These are phyloP conservation scores for Malurus cyaneus DNA, from an alignment of 2,113 vertebrate genomes.

Conservation along the genomic window DNA sequence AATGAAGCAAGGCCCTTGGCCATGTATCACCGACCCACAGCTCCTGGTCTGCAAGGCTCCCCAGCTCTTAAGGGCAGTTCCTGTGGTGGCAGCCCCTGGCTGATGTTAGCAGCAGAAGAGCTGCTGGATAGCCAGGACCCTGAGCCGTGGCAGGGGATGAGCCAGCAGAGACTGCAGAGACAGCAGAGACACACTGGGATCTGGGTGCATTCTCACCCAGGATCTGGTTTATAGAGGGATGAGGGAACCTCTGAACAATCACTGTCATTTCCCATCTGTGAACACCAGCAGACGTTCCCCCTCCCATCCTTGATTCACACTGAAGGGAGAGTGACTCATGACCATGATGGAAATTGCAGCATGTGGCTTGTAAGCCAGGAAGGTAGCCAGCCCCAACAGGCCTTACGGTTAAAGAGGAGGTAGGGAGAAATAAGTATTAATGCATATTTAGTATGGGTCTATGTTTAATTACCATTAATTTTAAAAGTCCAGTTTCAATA, in stretches of 20 bases:
- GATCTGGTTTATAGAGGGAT: background rate
- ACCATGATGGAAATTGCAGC: background rate
- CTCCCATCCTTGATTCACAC: background rate
- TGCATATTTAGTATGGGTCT: constrained; percentile 29
- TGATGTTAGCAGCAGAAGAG: background rate
- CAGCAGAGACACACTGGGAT: background rate
- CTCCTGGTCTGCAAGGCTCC: background rate
- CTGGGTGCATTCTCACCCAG: background rate
- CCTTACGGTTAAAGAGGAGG: background rate
- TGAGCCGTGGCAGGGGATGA: background rate
- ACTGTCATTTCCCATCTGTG: background rate
- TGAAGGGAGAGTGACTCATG: background rate
- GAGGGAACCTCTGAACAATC: background rate
- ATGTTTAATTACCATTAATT: constrained; percentile 47
- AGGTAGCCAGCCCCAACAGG: background rate
- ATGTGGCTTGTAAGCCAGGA: background rate
- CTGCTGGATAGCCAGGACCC: background rate
- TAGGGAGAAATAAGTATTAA: constrained; percentile 16
- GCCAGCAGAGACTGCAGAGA: background rate
- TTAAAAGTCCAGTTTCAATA: background rate
- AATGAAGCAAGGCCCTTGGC: background rate
- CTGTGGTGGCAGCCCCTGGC: background rate
- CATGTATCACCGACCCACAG: fast-evolving
- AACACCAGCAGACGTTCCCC: background rate
- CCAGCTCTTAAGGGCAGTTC: fast-evolving